These are phyloP conservation scores for Coenonympha glycerion DNA, from an alignment of 2,888 invertebrate genomes.

Conservation along the genomic window DNA sequence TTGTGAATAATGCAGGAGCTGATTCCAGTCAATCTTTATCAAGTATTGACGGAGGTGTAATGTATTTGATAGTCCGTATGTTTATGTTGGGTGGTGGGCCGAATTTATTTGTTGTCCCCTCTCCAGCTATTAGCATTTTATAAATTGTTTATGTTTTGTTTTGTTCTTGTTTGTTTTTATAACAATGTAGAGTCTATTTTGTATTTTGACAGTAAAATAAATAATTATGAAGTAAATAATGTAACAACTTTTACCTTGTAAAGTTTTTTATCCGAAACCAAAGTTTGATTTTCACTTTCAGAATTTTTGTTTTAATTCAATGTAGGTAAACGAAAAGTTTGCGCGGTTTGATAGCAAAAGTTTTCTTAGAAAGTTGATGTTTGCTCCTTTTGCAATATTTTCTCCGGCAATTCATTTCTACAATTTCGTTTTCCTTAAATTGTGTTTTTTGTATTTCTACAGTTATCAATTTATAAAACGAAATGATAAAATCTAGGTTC, in stretches of 20 bases:
- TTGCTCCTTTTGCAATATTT: too few species aligned
- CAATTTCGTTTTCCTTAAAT: too few species aligned
- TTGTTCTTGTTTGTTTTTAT: not conserved
- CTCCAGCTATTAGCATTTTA: not conserved
- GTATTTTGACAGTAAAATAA: too few species aligned
- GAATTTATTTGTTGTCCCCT: not conserved
- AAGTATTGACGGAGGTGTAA: constrained; percentile 5
- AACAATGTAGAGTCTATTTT: too few species aligned
- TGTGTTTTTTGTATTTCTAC: too few species aligned
- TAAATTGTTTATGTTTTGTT: not conserved
- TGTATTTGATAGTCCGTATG: not conserved
- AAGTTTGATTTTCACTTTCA: too few species aligned
- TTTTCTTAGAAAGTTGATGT: not conserved
- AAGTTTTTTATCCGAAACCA: not conserved
- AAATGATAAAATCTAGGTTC: too few species aligned
- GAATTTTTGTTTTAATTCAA: not conserved
- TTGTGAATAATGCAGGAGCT: constrained; percentile 28
- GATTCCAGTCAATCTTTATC: constrained; percentile 26
- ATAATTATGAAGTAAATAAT: too few species aligned
- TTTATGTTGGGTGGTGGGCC: not conserved
- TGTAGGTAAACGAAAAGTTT: not conserved
- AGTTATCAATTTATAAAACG: too few species aligned
- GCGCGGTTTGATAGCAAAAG: not conserved
- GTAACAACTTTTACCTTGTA: not conserved
- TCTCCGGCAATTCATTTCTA: too few species aligned